Conservation (phyloP, 1,140 invertebrate species). For the Neodiprion pinetum region DNA sequence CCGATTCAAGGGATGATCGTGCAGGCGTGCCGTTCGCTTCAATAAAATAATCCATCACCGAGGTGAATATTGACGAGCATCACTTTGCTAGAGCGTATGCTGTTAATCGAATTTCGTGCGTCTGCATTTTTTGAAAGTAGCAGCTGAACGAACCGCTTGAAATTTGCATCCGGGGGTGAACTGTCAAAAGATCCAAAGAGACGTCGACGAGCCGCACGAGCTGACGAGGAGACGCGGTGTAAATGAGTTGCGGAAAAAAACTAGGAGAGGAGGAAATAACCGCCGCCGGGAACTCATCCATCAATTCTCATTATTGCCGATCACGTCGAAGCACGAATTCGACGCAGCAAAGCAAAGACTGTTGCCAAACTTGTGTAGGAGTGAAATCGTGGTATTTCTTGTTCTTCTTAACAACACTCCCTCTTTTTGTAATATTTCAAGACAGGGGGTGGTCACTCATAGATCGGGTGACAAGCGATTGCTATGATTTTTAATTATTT, state of each 20-base stretch:
- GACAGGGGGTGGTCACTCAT: too few species aligned
- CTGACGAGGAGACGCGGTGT: neutral
- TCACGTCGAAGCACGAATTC: too few species aligned
- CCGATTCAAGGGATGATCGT: too few species aligned
- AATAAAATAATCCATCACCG: constrained; percentile 4
- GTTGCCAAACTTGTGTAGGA: too few species aligned
- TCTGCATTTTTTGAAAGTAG: constrained; percentile 3
- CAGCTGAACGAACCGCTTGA: neutral
- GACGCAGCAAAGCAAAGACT: too few species aligned
- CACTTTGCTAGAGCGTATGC: neutral
- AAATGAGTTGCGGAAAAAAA: neutral
- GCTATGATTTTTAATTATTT: too few species aligned
- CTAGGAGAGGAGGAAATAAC: neutral
- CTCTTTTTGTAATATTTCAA: neutral
- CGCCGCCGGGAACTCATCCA: neutral
- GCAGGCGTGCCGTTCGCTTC: neutral
- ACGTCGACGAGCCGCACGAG: neutral
- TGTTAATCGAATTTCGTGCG: constrained; percentile 1
- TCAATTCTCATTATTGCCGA: neutral
- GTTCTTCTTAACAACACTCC: too few species aligned
- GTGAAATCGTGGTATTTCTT: too few species aligned
- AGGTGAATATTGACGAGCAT: neutral
- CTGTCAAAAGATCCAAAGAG: neutral
- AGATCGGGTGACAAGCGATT: too few species aligned
- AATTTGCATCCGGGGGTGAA: neutral